Base-by-base conservation (phyloP, 1,140 invertebrate species). In the Planococcus citri region DNA sequence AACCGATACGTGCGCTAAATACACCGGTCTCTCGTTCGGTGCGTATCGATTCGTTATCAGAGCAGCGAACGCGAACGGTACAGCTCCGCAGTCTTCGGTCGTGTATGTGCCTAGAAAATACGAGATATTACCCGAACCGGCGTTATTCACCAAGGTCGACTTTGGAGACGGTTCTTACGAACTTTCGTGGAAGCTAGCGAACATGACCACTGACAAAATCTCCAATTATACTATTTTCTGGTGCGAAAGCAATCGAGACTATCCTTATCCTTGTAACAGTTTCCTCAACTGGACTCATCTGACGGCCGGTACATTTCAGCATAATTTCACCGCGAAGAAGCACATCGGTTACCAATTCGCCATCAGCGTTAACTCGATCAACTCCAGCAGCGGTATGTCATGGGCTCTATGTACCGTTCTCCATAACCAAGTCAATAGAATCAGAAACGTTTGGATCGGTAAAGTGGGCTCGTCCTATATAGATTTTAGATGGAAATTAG, bases 321-420 rank as follows among this genome's bases (percentile, higher is more conserved):
- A 81, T 61, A 83, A 83, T 70, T 78, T 84, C 70, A 82, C 80
- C 1, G 78, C 82, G 1, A 76, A 79, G 4, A 75, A 79, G 4
- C 75, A 76, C 14, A 80, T 80, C 71, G 79, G 81, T 2, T 84
- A 84, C 72, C 84, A 86, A 72, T 86, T 90, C 79, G 88, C 88
- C 12, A 87, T 91, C 72, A 84, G 88, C 1, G 84, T 86, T 3
- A 89, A 90, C 75, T 83, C 82, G 4, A 75, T 80, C 1, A 77
- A 75, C 6, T 78, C 79, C 27, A 88, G 86, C 72, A 89, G 87
- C 76, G 88, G 88, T 0, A 89, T 91, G 85, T 79, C 86, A 9
- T 90, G 88, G 88, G 85, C 88, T 9, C 83, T 83, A 1, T 90
- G 89, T 77, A 88, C 87, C 2, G 83, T 88, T 41, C 83, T 88